Percentiles rank a stretch among this genome's conserved stretches.
phyloP scores from a whole-genome alignment of 2,113 vertebrate species.

The Dromiciops gliroides region DNA sequence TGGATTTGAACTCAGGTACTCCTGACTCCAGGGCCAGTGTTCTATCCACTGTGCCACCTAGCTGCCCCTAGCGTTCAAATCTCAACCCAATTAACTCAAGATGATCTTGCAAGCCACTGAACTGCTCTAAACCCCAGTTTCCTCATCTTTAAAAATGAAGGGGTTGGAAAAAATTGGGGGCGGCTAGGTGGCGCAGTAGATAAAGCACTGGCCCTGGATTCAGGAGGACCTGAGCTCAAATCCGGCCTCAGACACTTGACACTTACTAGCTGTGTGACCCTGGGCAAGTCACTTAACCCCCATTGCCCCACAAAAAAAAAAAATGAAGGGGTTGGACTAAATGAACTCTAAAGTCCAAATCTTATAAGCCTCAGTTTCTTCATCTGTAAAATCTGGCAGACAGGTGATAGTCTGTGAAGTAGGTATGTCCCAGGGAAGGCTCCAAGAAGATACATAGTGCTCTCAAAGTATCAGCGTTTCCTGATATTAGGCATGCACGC shows the following conservation, averaged over 20 bases:
- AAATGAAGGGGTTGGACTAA: not conserved
- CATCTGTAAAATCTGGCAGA: not conserved
- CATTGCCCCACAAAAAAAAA: too few relatives aligned
- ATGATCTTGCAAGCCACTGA: not conserved
- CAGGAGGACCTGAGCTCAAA: too few relatives aligned
- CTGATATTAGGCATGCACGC: not conserved
- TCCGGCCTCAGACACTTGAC: too few relatives aligned
- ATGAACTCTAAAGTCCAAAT: not conserved
- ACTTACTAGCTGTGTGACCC: too few relatives aligned
- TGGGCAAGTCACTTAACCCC: too few relatives aligned
- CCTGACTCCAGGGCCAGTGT: too few relatives aligned
- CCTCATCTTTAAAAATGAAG: too few relatives aligned
- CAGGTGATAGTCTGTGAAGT: not conserved
- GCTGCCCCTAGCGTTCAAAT: too few relatives aligned
- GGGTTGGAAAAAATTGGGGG: not conserved
- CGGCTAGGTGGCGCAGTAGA: too few relatives aligned
- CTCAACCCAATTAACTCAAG: not conserved
- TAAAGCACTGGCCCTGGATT: too few relatives aligned
- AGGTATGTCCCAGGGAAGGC: not conserved
- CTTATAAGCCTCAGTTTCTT: not conserved
- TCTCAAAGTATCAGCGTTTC: not conserved
- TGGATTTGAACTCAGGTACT: too few relatives aligned
- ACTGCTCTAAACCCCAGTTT: not conserved
- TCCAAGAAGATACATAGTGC: not conserved
- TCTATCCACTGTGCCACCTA: too few relatives aligned